Evolutionary conservation across 2,888 invertebrate genomes (phyloP).

Genomic region (Hymenopus coronatus): DNA sequence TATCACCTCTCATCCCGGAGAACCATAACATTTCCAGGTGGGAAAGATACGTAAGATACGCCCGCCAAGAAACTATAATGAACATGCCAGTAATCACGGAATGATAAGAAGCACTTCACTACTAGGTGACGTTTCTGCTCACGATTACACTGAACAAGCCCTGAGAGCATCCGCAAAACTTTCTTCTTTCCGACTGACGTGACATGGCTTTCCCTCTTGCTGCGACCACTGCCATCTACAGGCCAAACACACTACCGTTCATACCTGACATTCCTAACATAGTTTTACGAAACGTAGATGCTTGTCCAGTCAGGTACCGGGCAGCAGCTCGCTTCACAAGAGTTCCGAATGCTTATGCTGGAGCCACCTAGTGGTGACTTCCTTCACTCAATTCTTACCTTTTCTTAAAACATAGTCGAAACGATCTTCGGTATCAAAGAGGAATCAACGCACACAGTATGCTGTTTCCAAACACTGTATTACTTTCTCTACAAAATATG

Average conservation of each 20-base stretch:
- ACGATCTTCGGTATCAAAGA: too few species aligned
- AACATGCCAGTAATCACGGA: neutral
- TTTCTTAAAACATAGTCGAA: too few species aligned
- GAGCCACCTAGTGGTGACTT: neutral
- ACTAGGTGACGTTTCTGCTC: neutral
- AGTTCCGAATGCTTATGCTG: neutral
- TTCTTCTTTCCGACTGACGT: constrained; percentile 23
- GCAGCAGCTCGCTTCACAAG: neutral
- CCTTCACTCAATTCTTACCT: neutral
- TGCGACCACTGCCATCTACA: constrained; percentile 6
- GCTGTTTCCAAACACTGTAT: too few species aligned
- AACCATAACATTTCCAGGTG: neutral
- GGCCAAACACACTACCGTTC: neutral
- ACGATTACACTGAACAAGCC: neutral
- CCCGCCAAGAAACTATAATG: neutral
- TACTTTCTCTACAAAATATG: too few species aligned
- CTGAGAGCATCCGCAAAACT: neutral
- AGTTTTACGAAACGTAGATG: neutral
- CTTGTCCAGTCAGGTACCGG: neutral
- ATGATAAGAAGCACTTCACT: neutral
- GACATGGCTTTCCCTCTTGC: constrained; percentile 22
- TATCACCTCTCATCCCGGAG: neutral
- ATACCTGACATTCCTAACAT: neutral
- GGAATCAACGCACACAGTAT: too few species aligned
- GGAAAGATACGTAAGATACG: neutral